Percentiles rank a stretch among this genome's conserved stretches.
Evolutionary conservation across 2,888 invertebrate genomes (phyloP).

Genomic region (Leucophenga montana): DNA sequence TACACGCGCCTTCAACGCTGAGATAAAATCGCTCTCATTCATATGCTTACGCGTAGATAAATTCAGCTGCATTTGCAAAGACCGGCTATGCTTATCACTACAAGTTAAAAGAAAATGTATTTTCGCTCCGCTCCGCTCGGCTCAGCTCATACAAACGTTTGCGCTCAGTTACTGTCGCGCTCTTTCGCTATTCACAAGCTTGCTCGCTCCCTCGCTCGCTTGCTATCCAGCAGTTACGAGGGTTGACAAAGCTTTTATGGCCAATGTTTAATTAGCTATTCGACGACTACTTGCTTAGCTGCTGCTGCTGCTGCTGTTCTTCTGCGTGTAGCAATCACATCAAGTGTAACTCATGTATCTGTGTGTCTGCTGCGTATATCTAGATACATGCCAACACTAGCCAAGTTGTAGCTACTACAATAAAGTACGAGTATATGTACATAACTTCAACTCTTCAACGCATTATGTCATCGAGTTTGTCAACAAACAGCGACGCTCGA

Average conservation of each 20-base stretch:
- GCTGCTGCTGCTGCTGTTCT: no score
- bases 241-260: neutral
- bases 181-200: neutral
- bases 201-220: neutral
- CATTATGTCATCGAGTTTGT: slow-evolving; percentile 57
- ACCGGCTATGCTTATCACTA: slow-evolving; percentile 4
- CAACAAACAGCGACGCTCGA: slow-evolving; percentile 50
- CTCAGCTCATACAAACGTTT: no score
- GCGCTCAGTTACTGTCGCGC: no score
- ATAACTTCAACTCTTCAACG: slow-evolving; percentile 41
- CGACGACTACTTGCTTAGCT: no score
- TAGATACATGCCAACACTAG: slow-evolving; percentile 9
- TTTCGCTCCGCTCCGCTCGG: no score
- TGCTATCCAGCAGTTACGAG: neutral
- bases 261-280: no score
- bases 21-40: slow-evolving; percentile 23
- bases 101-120: no score
- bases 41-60: no score
- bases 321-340: no score
- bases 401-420: slow-evolving; percentile 5
- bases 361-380: neutral
- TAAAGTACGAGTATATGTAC: no score
- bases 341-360: no score
- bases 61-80: slow-evolving; percentile 35
- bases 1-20: neutral